Conservation (phyloP, 2,113 vertebrate species). For the Tamias sibiricus region DNA sequence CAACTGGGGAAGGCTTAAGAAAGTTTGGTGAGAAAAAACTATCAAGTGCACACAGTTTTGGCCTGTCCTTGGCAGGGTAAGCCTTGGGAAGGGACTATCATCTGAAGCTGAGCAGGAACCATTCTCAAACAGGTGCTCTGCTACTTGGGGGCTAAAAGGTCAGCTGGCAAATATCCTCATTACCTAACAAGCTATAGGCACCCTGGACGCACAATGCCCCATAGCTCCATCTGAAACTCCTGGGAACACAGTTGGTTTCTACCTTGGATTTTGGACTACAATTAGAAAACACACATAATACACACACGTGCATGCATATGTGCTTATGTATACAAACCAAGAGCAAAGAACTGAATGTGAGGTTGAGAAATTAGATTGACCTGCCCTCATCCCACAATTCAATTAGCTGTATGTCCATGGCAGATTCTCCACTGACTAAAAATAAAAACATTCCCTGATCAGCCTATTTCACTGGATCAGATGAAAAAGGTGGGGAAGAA, state of each 20-base stretch:
- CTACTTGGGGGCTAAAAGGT: fast-evolving
- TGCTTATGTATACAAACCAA: background rate
- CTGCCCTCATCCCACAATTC: background rate
- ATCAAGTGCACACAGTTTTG: background rate
- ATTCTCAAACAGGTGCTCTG: background rate
- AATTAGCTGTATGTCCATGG: background rate
- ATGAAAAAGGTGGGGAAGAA: background rate
- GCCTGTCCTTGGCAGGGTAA: fast-evolving
- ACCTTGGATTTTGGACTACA: background rate
- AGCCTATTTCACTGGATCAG: background rate
- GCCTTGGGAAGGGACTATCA: too few species aligned
- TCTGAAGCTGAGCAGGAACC: background rate
- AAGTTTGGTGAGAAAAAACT: background rate
- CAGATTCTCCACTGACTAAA: background rate
- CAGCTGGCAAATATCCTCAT: fast-evolving
- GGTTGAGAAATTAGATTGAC: background rate
- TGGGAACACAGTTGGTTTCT: background rate
- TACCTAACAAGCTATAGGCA: background rate
- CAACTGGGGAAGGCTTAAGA: background rate
- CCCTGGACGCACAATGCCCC: background rate
- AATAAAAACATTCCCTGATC: background rate
- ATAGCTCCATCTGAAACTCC: background rate
- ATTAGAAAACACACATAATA: background rate
- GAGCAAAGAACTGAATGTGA: background rate
- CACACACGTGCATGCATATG: fast-evolving